Evolutionary conservation across 2,797 vertebrate genomes (phyloP).

Genomic region (Phylloscopus collybita): DNA sequence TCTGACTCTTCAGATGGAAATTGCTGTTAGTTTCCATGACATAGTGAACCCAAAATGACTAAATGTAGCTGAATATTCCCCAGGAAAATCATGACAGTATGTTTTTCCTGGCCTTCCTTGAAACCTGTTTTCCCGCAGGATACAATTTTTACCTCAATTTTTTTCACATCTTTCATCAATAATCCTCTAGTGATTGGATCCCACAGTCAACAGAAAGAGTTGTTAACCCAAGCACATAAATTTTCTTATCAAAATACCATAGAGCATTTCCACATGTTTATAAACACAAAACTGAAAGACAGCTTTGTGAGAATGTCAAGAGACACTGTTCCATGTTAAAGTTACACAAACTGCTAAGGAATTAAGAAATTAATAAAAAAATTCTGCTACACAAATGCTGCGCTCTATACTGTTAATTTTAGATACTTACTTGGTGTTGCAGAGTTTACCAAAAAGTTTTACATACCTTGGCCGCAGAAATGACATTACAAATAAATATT

Average conservation of each 20-base stretch:
- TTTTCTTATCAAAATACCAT: background rate
- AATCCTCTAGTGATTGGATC: background rate
- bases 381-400: background rate
- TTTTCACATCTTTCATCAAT: background rate
- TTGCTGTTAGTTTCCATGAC: background rate
- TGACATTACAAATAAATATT: background rate
- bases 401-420: background rate
- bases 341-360: background rate
- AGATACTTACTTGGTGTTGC: background rate
- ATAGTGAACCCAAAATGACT: background rate
- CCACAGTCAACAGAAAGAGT: background rate
- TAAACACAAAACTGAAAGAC: background rate
- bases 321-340: background rate
- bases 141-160: background rate
- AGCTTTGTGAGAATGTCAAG: background rate
- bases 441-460: background rate
- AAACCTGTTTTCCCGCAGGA: background rate
- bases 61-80: background rate
- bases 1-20: background rate
- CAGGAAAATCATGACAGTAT: background rate
- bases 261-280: background rate
- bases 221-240: background rate
- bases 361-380: background rate
- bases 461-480: accelerated
- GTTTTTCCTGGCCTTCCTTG: background rate